Conservation (phyloP, 2,888 invertebrate genomes). For the Hyposoter didymator region DNA sequence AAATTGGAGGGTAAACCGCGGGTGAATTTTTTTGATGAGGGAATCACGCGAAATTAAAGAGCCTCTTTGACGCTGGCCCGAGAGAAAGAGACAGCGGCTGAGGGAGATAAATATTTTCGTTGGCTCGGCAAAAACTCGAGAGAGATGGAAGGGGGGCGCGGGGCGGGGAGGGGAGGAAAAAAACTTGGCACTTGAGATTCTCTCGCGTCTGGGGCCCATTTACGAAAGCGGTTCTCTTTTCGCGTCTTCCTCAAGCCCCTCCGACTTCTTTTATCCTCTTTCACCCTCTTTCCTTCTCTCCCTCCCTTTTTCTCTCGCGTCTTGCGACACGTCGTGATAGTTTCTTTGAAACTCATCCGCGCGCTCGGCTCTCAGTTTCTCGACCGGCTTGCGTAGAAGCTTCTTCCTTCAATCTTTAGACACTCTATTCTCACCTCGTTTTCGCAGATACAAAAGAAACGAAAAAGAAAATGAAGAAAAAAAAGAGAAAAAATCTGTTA, state of each 20-base stretch:
- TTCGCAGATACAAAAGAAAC: slow-evolving; percentile 1
- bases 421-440: slow-evolving; percentile 51
- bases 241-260: slow-evolving; percentile 48
- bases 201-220: slow-evolving; percentile 66
- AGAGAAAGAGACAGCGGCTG: slow-evolving; percentile 25
- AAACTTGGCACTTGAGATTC: slow-evolving; percentile 65
- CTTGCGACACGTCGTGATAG: slow-evolving; percentile 61
- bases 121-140: slow-evolving; percentile 64
- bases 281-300: slow-evolving; percentile 4
- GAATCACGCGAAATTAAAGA: slow-evolving; percentile 65
- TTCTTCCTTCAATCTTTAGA: slow-evolving; percentile 64
- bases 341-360: slow-evolving; percentile 69
- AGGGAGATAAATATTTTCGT: slow-evolving; percentile 65
- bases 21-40: slow-evolving; percentile 53
- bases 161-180: slow-evolving; percentile 7
- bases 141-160: slow-evolving; percentile 39
- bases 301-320: slow-evolving; percentile 17
- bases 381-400: slow-evolving; percentile 53
- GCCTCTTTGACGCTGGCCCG: slow-evolving; percentile 58
- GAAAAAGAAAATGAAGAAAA: slow-evolving; percentile 5
- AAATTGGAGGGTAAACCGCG: slow-evolving; percentile 27
- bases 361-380: slow-evolving; percentile 46
- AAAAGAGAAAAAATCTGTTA: slow-evolving; percentile 5
- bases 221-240: slow-evolving; percentile 65
- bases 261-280: slow-evolving; percentile 33